These are phyloP conservation scores for Aphaenogaster rudis DNA, from an alignment of 1,140 invertebrate genomes.

Conservation along the genomic window DNA sequence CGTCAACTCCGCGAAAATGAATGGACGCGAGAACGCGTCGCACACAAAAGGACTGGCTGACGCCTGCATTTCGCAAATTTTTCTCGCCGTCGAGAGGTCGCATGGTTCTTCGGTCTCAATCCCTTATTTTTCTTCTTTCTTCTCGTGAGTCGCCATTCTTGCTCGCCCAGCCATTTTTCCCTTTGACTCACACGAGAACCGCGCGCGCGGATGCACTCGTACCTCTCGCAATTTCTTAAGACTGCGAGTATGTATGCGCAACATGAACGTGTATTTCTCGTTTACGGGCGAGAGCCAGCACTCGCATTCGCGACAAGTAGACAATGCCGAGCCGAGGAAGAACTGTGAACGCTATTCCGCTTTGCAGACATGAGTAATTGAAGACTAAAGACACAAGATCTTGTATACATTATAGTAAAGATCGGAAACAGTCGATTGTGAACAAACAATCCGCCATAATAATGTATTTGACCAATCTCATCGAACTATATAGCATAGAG, in stretches of 20 bases:
- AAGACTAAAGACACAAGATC: constrained; percentile 7
- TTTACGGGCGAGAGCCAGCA: constrained; percentile 47
- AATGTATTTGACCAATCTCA: neutral
- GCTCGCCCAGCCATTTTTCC: constrained; percentile 64
- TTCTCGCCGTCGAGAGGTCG: constrained; percentile 34
- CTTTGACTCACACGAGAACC: constrained; percentile 68
- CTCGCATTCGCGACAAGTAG: constrained; percentile 37
- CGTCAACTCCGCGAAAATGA: constrained; percentile 74
- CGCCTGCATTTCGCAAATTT: constrained; percentile 74
- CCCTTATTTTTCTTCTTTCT: constrained; percentile 58
- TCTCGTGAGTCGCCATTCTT: constrained; percentile 64
- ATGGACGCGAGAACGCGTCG: constrained; percentile 69
- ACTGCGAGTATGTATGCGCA: neutral
- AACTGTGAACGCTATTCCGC: constrained; percentile 12
- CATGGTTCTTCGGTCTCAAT: neutral
- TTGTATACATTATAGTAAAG: neutral
- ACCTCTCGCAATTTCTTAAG: constrained; percentile 73
- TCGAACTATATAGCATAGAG: neutral
- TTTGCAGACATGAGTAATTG: constrained; percentile 20
- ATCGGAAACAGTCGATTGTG: too few species aligned
- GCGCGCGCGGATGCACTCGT: constrained; percentile 32
- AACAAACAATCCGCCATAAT: neutral
- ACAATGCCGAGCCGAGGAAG: constrained; percentile 40
- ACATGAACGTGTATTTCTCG: constrained; percentile 50
- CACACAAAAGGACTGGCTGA: constrained; percentile 62